Evolutionary conservation across 2,113 vertebrate species (phyloP).

Genomic region (Clupea harengus): DNA sequence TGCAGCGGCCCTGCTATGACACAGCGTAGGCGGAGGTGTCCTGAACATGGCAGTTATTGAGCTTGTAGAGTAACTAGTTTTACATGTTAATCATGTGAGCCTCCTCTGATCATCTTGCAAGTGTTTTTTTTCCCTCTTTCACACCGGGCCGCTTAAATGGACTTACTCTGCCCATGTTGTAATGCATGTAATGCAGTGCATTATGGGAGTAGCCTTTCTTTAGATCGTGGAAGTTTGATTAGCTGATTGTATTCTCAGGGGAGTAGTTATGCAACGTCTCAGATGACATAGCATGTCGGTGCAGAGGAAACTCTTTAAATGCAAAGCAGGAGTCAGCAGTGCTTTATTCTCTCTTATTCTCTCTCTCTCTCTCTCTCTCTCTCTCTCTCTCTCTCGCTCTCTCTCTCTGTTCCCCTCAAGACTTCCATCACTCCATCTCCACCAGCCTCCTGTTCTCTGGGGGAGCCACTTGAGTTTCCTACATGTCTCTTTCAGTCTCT

Average conservation of each 20-base stretch:
- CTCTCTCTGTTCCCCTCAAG: not conserved
- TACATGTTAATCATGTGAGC: not conserved
- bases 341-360: not conserved
- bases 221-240: not conserved
- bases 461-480: not conserved
- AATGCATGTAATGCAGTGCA: not conserved
- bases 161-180: not conserved
- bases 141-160: not conserved
- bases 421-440: not conserved
- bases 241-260: conserved; percentile 2
- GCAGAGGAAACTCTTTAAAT: conserved; percentile 4
- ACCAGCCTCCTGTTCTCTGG: not conserved
- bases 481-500: not conserved
- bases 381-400: not conserved
- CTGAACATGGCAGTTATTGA: not conserved
- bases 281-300: not conserved
- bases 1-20: not conserved
- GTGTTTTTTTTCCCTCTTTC: not conserved
- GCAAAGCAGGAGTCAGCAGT: not conserved
- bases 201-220: not conserved
- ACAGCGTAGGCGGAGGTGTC: not conserved
- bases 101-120: not conserved
- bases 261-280: not conserved
- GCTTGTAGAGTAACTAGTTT: not conserved
- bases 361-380: not conserved